Conservation (phyloP, 2,888 invertebrate species). For the Neria commutata region DNA sequence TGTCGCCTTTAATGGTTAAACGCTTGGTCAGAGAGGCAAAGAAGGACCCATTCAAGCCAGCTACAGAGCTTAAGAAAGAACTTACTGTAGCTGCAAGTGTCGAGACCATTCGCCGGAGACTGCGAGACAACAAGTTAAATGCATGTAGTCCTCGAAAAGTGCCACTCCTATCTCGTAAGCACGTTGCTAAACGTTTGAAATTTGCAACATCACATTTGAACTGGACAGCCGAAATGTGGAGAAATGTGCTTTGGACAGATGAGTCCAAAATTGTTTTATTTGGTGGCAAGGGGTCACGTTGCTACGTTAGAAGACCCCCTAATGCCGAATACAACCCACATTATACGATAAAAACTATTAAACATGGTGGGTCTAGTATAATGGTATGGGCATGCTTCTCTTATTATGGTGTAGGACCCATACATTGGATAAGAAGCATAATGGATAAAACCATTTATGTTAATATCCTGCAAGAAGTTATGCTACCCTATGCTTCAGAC, state of each 20-base stretch:
- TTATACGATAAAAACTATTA: slow-evolving; percentile 28
- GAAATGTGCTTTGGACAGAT: too few species aligned
- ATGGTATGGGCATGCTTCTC: slow-evolving; percentile 33
- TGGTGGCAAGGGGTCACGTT: not conserved
- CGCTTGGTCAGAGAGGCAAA: too few species aligned
- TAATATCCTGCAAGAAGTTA: slow-evolving; percentile 26
- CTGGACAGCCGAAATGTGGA: too few species aligned
- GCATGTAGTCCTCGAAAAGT: not conserved
- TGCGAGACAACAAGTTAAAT: not conserved
- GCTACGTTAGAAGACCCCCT: slow-evolving; percentile 5
- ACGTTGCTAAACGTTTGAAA: not conserved
- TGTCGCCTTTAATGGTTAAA: too few species aligned
- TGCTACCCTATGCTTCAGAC: slow-evolving; percentile 28
- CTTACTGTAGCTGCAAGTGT: too few species aligned
- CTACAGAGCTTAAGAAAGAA: too few species aligned
- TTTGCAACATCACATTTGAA: slow-evolving; percentile 1
- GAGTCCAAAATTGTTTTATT: too few species aligned
- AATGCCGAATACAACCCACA: slow-evolving; percentile 22
- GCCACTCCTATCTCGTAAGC: not conserved
- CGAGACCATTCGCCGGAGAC: too few species aligned
- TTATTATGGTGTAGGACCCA: slow-evolving; percentile 30
- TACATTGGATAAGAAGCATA: slow-evolving; percentile 26
- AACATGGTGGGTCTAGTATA: slow-evolving; percentile 30
- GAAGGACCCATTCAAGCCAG: too few species aligned
- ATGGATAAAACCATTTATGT: slow-evolving; percentile 30